Evolutionary conservation across 1,140 invertebrate species (phyloP).

Genomic region (Camponotus pennsylvanicus): DNA sequence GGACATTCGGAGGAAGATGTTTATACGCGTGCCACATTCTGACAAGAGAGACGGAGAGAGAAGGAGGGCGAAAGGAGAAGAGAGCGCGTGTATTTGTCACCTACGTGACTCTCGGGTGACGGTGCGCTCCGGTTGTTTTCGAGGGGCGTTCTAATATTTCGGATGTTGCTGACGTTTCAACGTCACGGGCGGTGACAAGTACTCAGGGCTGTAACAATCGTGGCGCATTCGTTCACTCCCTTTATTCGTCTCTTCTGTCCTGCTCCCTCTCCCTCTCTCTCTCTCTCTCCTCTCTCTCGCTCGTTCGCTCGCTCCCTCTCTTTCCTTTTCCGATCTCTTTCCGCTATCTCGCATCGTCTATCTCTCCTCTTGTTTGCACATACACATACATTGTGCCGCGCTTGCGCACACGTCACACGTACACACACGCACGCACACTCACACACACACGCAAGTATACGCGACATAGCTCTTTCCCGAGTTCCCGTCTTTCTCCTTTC

Average conservation of each 20-base stretch:
- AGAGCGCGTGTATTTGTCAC: conserved; percentile 1
- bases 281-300: background rate
- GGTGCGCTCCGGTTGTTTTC: background rate
- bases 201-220: conserved; percentile 71
- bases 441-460: background rate
- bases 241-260: conserved; percentile 56
- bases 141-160: conserved; percentile 51
- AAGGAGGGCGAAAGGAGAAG: background rate
- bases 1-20: conserved; percentile 9
- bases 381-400: conserved; percentile 1
- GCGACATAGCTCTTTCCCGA: conserved; percentile 19
- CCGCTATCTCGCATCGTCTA: conserved; percentile 36
- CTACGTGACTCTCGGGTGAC: background rate
- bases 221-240: conserved; percentile 68
- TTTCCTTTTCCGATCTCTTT: conserved; percentile 23
- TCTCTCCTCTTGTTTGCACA: conserved; percentile 52
- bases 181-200: conserved; percentile 75
- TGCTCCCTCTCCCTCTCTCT: background rate
- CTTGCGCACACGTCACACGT: conserved; percentile 31
- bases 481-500: conserved; percentile 51
- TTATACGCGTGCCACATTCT: conserved; percentile 16
- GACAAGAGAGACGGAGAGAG: background rate
- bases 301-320: background rate
- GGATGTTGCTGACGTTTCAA: conserved; percentile 72
- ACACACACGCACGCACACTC: background rate